Evolutionary conservation across 2,113 vertebrate species (phyloP).

Genomic region (Sinocyclocheilus rhinocerous): DNA sequence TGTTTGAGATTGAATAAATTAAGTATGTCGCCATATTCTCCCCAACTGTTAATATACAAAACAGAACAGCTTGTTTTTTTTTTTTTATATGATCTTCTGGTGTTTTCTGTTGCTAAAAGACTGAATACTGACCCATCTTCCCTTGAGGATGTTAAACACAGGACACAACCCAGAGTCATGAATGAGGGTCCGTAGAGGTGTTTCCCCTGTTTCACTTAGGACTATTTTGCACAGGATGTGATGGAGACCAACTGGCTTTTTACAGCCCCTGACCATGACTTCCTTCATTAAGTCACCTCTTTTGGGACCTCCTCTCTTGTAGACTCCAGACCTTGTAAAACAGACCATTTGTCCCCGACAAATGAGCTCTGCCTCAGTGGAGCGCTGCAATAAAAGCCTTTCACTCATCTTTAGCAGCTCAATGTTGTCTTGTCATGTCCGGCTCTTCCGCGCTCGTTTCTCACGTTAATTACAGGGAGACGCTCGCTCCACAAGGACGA

Average conservation of each 20-base stretch:
- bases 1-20: not conserved
- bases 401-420: not conserved
- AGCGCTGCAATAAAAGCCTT: conserved; percentile 17
- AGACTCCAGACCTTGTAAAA: conserved; percentile 8
- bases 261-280: conserved; percentile 53
- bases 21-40: not conserved
- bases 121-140: not conserved
- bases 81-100: not conserved
- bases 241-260: conserved; percentile 66
- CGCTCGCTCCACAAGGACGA: conserved; percentile 1
- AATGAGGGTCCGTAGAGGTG: conserved; percentile 17
- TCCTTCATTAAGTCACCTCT: conserved; percentile 63
- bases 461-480: conserved; percentile 5
- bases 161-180: not conserved
- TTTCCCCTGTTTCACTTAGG: conserved; percentile 62
- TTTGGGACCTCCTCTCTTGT: conserved; percentile 45
- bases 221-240: conserved; percentile 70
- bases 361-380: not conserved
- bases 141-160: not conserved
- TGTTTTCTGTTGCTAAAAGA: not conserved
- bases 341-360: conserved; percentile 26
- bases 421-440: not conserved
- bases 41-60: not conserved
- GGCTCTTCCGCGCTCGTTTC: not conserved
- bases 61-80: not conserved